Evolutionary conservation across 2,888 invertebrate species (phyloP), one percentile per base, ranked within the genome.

Genomic region (Ligdia adustata): DNA sequence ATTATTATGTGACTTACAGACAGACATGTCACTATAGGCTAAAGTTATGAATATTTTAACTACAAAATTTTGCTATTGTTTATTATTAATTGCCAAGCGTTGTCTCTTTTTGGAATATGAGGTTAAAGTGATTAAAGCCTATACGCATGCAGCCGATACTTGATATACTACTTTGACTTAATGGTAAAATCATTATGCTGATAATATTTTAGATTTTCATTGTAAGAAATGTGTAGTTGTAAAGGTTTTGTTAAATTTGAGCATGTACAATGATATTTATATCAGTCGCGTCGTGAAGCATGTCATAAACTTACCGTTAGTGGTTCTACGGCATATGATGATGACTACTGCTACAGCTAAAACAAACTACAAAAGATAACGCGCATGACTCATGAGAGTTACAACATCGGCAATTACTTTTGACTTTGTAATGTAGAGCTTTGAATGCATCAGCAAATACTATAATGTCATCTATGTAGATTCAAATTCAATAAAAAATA

Each of bases 321-420:
- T 48, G 43, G 48, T 33, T 66, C 60, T 72, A 75, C 66, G 46
- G 70, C 69, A 56, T 64, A 65, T 73, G 75, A 68, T 73, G 70
- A 76, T 69, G 69, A 60, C 65, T 65, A 67, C 62, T 52, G 55
- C 85, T 87, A 87, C 78, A 56, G 69, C 84, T 86, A 82, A 73
- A 80, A 83, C 69, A 77, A 76, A 79, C 86, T 85, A 84, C 80
- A 75, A 72, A 62, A 66, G 56, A 43, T 70, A 75, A 75, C 69
- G 81, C 82, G 64, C 62, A 79, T 85, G 83, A 69, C 61, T 61
- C 63, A 67, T 83, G 83, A 75, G 69, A 71, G 20, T 69, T 68
- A 48, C 22, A 48, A 52, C 9, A 11, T 63, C 63, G 73, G 75
- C 81, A 79, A 79, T 71, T 72, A 69, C 73, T 78, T 75, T 61